Evolutionary conservation across 2,113 vertebrate species (phyloP).

Genomic region (Callipepla squamata): DNA sequence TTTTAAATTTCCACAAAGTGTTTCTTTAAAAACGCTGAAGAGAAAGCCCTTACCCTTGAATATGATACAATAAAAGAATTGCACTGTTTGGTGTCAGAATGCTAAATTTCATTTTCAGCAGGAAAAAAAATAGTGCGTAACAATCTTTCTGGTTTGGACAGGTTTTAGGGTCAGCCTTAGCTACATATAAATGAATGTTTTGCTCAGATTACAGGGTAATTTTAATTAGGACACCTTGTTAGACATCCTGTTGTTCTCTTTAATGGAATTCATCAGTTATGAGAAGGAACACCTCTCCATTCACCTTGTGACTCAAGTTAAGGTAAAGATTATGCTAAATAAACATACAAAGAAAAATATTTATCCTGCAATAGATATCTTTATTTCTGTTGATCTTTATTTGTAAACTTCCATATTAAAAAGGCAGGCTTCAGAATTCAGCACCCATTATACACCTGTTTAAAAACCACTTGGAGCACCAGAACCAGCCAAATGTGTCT

Average conservation of each 20-base stretch:
- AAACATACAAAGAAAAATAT: slow-evolving; percentile 48
- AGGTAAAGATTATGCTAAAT: slow-evolving; percentile 49
- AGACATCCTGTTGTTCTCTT: slow-evolving; percentile 66
- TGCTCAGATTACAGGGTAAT: slow-evolving; percentile 66
- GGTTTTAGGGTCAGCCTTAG: slow-evolving; percentile 63
- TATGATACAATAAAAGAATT: neutral
- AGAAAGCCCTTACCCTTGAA: slow-evolving; percentile 24
- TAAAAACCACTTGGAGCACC: slow-evolving; percentile 63
- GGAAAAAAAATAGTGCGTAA: neutral
- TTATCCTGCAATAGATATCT: slow-evolving; percentile 13
- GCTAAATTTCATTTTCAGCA: slow-evolving; percentile 40
- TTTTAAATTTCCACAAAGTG: neutral
- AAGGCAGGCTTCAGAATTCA: slow-evolving; percentile 60
- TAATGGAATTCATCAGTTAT: slow-evolving; percentile 70
- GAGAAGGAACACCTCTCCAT: slow-evolving; percentile 35
- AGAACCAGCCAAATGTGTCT: slow-evolving; percentile 54
- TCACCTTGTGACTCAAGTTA: neutral
- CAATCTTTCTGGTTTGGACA: slow-evolving; percentile 50
- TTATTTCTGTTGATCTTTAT: slow-evolving; percentile 48
- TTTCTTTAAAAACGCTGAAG: neutral
- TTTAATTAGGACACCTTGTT: slow-evolving; percentile 69
- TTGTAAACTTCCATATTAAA: slow-evolving; percentile 50
- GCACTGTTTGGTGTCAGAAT: slow-evolving; percentile 44
- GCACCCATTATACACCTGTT: slow-evolving; percentile 68
- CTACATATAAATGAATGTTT: slow-evolving; percentile 61